Base-by-base conservation (phyloP, 2,888 invertebrate genomes). In the Heteromurus nitidus region DNA sequence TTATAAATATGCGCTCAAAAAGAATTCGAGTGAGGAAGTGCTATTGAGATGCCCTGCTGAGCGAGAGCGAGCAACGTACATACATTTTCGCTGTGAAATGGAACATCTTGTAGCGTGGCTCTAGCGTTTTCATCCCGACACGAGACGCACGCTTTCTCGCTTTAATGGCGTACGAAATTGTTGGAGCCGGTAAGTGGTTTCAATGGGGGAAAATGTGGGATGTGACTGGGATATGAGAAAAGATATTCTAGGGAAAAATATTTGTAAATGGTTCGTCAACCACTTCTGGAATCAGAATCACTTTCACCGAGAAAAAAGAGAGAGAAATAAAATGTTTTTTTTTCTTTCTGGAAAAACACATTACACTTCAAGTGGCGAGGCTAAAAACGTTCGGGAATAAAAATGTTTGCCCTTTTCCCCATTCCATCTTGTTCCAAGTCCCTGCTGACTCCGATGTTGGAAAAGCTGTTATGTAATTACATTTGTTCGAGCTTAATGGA, bases 401-500 rank as follows among this genome's bases (percentile, higher is more conserved):
- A 53, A 53, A 18, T 18, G 22, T 11, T n/a, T n/a, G n/a, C n/a
- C n/a, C n/a, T 53, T 31, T 30, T 62, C 16, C 55, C 55, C 55
- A 3, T 20, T 55, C 50, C 7, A 7, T 50, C 5, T 13, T 36
- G 7, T 36, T 50, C 73, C 84, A 72, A 82, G 76, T 74, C 72
- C 77, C 77, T 58, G 11, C 58, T 58, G 58, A 58, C 58, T 28
- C 13, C 11, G 11, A 24, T 24, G 9, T 26, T 50, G 11, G 50
- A 28, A 18, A 16, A 50, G 20, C 50, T 9, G 22, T 20, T n/a
- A n/a, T 80, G 82, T 84, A 85, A 85, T 85, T 83, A 85, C 85
- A 85, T 85, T 85, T 85, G 84, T 84, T 84, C 82, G 82, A 76
- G 70, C 83, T 84, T 85, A 85, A 85, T 85, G 85, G 85, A 85